These are phyloP conservation scores for Actenoides hombroni DNA, from an alignment of 2,113 vertebrate species.

Conservation along the genomic window DNA sequence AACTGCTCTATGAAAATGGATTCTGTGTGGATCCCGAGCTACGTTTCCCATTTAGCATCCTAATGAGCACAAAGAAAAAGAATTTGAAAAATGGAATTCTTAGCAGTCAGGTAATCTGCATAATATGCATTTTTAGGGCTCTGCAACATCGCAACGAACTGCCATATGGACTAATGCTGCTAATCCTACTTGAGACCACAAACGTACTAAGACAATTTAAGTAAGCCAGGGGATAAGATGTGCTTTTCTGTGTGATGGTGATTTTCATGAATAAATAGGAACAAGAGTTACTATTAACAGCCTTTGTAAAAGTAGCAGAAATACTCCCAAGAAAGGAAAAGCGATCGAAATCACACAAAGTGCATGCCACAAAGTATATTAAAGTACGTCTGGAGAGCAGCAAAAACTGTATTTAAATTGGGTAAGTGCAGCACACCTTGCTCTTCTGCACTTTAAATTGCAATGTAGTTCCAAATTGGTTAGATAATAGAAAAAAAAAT, in stretches of 20 bases:
- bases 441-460: slow-evolving; percentile 1
- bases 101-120: not conserved
- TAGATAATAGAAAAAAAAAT: not conserved
- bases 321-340: not conserved
- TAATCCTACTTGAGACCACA: slow-evolving; percentile 38
- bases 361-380: not conserved
- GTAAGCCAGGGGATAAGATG: slow-evolving; percentile 5
- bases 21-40: not conserved
- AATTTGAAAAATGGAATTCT: not conserved
- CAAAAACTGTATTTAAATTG: not conserved
- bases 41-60: not conserved
- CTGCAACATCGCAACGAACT: not conserved
- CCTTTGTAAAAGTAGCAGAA: not conserved
- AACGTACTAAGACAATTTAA: slow-evolving; percentile 29
- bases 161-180: not conserved
- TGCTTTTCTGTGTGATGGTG: not conserved
- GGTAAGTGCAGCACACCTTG: not conserved
- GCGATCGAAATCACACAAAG: not conserved
- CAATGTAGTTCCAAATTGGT: not conserved
- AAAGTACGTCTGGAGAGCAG: not conserved
- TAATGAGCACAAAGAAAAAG: not conserved
- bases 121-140: not conserved
- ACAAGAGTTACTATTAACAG: not conserved
- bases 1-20: not conserved
- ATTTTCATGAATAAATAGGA: slow-evolving; percentile 34